A percentile compares a stretch with the other conserved stretches of the same genome.
These are phyloP conservation scores for Eleginops maclovinus DNA, from an alignment of 2,113 vertebrate genomes.

Conservation along the genomic window DNA sequence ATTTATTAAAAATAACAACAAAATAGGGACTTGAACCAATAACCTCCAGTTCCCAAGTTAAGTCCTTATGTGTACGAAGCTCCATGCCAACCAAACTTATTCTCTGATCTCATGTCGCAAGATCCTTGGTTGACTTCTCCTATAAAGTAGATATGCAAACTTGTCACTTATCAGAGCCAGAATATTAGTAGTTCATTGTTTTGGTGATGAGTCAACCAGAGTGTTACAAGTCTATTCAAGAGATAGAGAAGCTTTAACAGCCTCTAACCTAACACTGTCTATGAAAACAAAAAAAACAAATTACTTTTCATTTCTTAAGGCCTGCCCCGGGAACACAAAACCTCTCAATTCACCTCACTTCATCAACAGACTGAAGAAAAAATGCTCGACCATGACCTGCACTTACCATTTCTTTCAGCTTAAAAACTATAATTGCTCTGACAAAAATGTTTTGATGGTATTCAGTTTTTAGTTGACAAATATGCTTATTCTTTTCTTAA, in stretches of 20 bases:
- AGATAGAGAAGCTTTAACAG: constrained; percentile 13
- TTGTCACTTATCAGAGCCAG: constrained; percentile 25
- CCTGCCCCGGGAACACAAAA: not conserved
- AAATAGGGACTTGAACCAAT: no score
- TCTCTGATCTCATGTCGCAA: not conserved
- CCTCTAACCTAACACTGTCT: not conserved
- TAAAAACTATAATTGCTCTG: not conserved
- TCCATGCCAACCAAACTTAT: not conserved
- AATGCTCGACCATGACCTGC: not conserved
- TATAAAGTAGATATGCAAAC: not conserved
- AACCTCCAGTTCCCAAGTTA: no score
- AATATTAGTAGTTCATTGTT: no score
- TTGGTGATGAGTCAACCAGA: constrained; percentile 28
- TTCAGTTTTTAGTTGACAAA: no score
- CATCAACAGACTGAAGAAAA: not conserved
- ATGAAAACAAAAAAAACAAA: not conserved
- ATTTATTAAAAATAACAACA: not conserved
- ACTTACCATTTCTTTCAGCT: not conserved
- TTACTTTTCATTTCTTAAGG: constrained; percentile 15
- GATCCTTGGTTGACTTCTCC: not conserved
- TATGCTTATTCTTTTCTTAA: not conserved
- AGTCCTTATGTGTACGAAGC: no score
- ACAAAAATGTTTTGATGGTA: not conserved
- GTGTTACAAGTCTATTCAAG: constrained; percentile 29
- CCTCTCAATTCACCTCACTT: constrained; percentile 4